Evolutionary conservation across 2,797 vertebrate genomes (phyloP), one percentile per base, ranked within the genome.

Genomic region (Lutjanus campechanus): DNA sequence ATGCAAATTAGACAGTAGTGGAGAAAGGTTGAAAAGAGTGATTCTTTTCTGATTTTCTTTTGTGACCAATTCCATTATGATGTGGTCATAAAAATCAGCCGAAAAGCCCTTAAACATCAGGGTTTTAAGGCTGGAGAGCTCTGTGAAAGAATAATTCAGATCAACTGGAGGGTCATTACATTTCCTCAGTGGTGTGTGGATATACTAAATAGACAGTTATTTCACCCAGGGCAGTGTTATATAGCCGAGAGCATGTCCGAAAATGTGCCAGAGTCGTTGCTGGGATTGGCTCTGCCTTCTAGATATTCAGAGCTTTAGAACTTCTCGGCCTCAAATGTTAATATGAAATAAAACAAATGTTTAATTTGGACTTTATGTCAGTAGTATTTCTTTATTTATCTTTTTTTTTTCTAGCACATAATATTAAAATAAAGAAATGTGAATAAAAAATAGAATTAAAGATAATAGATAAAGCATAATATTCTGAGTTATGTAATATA

Each of bases 101-200:
- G 60, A 55, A 75, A 73, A 69, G 61, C 50, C 16, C 72, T 81
- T 78, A 67, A 79, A 80, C 19, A 4, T 44, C 6, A 2, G 5
- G 40, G n/a, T 51, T 72, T 65, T 46, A 56, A 71, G 22, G 55
- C 11, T 54, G 47, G 51, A 83, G 58, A 83, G 55, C 46, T 55
- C 46, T 69, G 25, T 11, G 44, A 75, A 67, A 73, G 54, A 83
- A 75, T 46, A 56, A 70, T 79, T 71, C 51, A 80, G 25, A 73
- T 74, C 47, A 79, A 40, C 66, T 76, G 46, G 54, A 82, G 50
- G 78, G 82, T 77, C 84, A 85, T 86, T 85, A 79, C 40, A 29
- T 29, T 83, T 69, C 71, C 53, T 81, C 74, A 85, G 83, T 84
- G 63, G 12, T 68, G 78, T 65, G 61, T 69, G 56, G 53, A 76